Percentiles rank a stretch among this genome's conserved stretches.
Conservation (phyloP, 1,140 invertebrate species). For the Muscidifurax raptorellus region DNA sequence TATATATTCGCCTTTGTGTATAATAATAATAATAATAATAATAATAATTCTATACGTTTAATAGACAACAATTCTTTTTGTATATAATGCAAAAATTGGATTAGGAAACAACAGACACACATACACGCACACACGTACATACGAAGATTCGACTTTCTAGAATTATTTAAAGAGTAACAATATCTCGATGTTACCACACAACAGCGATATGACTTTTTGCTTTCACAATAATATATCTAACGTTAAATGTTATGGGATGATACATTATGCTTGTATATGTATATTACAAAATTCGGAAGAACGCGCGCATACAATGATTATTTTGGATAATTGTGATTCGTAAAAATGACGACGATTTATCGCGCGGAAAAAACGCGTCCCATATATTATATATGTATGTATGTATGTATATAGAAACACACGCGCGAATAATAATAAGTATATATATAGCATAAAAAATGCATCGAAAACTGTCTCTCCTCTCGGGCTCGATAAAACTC, state of each 20-base stretch:
- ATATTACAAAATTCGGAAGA: slow-evolving; percentile 45
- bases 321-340: slow-evolving; percentile 22
- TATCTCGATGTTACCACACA: slow-evolving; percentile 59
- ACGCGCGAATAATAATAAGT: not conserved
- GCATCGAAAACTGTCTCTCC: not conserved
- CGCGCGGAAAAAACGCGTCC: not conserved
- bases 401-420: no score
- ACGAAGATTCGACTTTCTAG: slow-evolving; percentile 49
- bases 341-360: slow-evolving; percentile 38
- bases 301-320: not conserved
- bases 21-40: not conserved
- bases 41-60: slow-evolving; percentile 41
- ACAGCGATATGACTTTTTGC: slow-evolving; percentile 61
- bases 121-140: slow-evolving; percentile 10
- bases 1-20: slow-evolving; percentile 2
- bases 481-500: not conserved
- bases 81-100: slow-evolving; percentile 19
- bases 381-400: no score
- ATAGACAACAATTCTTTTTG: slow-evolving; percentile 52
- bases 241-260: slow-evolving; percentile 44
- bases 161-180: slow-evolving; percentile 54
- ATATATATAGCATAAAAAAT: not conserved
- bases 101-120: slow-evolving; percentile 23
- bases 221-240: slow-evolving; percentile 47
- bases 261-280: slow-evolving; percentile 23